These are phyloP conservation scores for Phoenicopterus ruber DNA, from an alignment of 2,113 vertebrate genomes.

Conservation along the genomic window DNA sequence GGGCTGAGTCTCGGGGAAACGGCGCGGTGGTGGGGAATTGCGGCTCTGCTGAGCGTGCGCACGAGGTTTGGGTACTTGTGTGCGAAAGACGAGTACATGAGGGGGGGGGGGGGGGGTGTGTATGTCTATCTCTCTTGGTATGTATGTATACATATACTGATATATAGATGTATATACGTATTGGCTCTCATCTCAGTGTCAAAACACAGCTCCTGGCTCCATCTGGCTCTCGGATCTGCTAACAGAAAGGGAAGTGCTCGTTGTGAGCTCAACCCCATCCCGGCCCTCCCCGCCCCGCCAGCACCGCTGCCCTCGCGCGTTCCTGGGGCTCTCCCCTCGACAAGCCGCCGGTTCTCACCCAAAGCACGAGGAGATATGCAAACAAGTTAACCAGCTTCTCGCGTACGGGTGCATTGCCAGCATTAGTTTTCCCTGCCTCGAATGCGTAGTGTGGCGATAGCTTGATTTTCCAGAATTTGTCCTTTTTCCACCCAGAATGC, in stretches of 20 bases:
- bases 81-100: rapidly evolving
- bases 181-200: background rate
- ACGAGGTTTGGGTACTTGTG: background rate
- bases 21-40: background rate
- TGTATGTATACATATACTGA: too few relatives aligned
- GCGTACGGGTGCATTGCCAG: rapidly evolving
- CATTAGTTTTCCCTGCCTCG: background rate
- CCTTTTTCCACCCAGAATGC: background rate
- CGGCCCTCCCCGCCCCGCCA: too few relatives aligned
- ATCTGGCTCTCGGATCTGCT: background rate
- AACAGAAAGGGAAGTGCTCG: background rate
- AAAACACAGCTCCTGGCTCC: background rate
- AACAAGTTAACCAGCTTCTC: background rate
- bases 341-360: background rate
- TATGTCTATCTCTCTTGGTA: rapidly evolving
- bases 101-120: background rate
- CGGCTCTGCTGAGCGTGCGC: background rate
- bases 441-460: rapidly evolving
- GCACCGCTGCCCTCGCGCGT: rapidly evolving
- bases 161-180: rapidly evolving
- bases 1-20: background rate
- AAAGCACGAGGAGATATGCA: too few relatives aligned
- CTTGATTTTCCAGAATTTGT: background rate
- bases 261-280: background rate
- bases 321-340: background rate